Percentiles rank a stretch among this genome's conserved stretches.
Evolutionary conservation across 2,888 invertebrate species (phyloP).

Genomic region (Epistrophe grossulariae): DNA sequence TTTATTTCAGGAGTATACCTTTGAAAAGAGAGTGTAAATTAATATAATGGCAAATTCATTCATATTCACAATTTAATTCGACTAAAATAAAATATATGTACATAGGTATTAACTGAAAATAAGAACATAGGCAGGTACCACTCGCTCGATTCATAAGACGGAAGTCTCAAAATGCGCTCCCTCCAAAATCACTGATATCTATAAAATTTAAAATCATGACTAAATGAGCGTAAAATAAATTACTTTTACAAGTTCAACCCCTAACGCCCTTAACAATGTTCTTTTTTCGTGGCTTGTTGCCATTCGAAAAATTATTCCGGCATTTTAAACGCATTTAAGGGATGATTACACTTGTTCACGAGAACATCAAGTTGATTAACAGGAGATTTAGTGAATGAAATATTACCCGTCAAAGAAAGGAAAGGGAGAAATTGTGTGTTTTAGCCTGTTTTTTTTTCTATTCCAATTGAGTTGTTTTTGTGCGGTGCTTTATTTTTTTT

Average conservation of each 20-base stretch:
- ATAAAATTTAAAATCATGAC: constrained; percentile 47
- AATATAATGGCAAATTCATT: constrained; percentile 54
- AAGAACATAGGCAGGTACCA: background rate
- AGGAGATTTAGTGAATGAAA: constrained; percentile 77
- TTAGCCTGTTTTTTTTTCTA: constrained; percentile 12
- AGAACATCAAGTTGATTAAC: constrained; percentile 79
- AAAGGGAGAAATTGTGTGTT: constrained; percentile 11
- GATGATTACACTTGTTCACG: constrained; percentile 78
- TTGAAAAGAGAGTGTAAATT: constrained; percentile 31
- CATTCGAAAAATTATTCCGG: constrained; percentile 65
- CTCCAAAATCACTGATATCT: constrained; percentile 14
- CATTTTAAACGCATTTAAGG: constrained; percentile 77
- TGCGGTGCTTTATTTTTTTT: constrained; percentile 57
- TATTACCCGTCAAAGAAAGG: constrained; percentile 74
- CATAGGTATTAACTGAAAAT: background rate
- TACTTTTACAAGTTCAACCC: constrained; percentile 28
- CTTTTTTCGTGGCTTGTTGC: constrained; percentile 17
- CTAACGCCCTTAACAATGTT: constrained; percentile 27
- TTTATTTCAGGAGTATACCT: constrained; percentile 52
- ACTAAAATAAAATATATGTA: background rate
- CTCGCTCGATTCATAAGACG: background rate
- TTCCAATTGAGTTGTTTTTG: constrained; percentile 55
- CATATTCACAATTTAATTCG: background rate
- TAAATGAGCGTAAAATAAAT: constrained; percentile 60
- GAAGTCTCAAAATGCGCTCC: background rate